These are phyloP conservation scores for Octopus sinensis DNA, from an alignment of 1,140 invertebrate species.

Conservation along the genomic window DNA sequence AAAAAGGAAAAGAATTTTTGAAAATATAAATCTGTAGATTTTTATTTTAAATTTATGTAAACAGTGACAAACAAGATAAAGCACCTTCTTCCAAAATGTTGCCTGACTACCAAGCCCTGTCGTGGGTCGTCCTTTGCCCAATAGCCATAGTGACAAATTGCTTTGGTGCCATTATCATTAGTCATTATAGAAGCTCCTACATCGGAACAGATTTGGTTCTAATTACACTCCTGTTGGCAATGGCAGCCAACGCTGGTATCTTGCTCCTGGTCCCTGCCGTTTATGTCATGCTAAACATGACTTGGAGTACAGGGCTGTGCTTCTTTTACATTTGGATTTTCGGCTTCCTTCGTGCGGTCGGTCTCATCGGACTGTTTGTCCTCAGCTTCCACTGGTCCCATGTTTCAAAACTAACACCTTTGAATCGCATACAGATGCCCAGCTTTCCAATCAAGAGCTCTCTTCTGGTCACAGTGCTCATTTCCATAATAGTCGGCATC, in stretches of 20 bases:
- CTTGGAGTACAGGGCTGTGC: neutral
- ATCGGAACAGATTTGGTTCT: neutral
- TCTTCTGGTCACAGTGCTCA: neutral
- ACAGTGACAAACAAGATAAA: no score
- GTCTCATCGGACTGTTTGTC: neutral
- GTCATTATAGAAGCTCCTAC: neutral
- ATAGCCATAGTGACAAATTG: neutral
- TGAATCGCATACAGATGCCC: neutral
- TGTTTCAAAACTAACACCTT: neutral
- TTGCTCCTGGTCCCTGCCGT: neutral
- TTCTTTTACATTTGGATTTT: neutral
- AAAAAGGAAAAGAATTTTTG: no score
- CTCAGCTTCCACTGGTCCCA: conserved; percentile 2
- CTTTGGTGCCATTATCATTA: neutral
- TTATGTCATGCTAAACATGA: neutral
- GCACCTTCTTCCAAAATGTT: neutral
- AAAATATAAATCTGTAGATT: no score
- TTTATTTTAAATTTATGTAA: no score
- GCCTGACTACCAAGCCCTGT: neutral
- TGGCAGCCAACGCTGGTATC: neutral
- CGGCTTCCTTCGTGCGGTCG: neutral
- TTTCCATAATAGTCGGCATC: neutral
- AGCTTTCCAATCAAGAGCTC: neutral
- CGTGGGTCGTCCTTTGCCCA: neutral
- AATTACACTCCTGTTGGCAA: neutral